Percentiles rank a stretch among this genome's conserved stretches.
Evolutionary conservation across 1,140 invertebrate species (phyloP).

Genomic region (Chrysomallon squamiferum): DNA sequence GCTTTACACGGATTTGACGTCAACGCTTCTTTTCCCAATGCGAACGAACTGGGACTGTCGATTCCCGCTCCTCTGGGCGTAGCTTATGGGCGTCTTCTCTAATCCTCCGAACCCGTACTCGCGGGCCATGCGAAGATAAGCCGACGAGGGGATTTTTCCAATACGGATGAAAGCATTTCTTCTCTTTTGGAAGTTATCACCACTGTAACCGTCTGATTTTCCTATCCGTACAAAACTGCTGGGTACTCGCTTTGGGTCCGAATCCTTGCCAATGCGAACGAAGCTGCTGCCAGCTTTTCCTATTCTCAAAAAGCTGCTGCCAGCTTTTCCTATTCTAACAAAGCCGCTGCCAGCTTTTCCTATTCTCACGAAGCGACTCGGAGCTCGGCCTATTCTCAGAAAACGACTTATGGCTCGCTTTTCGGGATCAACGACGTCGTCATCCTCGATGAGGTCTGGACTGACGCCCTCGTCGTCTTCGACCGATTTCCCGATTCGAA

Average conservation of each 20-base stretch:
- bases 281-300: constrained; percentile 7
- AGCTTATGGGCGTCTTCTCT: background rate
- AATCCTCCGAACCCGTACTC: background rate
- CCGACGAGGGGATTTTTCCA: constrained; percentile 32
- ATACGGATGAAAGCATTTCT: constrained; percentile 29
- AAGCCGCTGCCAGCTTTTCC: background rate
- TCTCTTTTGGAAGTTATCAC: constrained; percentile 1
- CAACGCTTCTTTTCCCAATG: constrained; percentile 22
- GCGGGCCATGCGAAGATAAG: constrained; percentile 25
- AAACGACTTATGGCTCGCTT: no score
- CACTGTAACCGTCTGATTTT: background rate
- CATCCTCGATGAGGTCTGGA: no score
- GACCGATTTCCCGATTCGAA: no score
- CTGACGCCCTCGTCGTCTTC: no score
- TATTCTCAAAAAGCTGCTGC: constrained; percentile 5
- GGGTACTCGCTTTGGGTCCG: no score
- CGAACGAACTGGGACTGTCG: constrained; percentile 29
- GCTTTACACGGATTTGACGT: no score
- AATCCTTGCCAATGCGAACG: constrained; percentile 1
- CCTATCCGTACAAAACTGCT: constrained; percentile 1
- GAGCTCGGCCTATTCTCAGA: no score
- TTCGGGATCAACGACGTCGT: no score
- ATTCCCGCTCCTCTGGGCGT: constrained; percentile 8
- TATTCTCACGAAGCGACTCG: no score
- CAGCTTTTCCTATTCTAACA: constrained; percentile 8